These are phyloP conservation scores for Dryocosmus kuriphilus DNA, from an alignment of 2,888 invertebrate genomes.

Conservation along the genomic window DNA sequence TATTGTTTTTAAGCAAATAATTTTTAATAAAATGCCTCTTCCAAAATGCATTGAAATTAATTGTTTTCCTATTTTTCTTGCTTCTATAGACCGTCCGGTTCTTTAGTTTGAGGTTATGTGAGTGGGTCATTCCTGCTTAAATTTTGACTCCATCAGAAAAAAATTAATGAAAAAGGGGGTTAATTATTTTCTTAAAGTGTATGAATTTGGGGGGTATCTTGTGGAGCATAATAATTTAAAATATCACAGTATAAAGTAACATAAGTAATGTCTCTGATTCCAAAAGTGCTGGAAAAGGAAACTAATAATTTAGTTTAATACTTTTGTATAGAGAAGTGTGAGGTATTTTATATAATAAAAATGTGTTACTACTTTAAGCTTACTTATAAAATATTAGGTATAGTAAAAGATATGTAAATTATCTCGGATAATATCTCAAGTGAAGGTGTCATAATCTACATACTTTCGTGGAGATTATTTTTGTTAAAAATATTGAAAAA, in stretches of 20 bases:
- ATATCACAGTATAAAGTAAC: slow-evolving; percentile 13
- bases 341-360: slow-evolving; percentile 34
- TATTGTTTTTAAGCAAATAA: no score
- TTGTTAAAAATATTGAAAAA: slow-evolving; percentile 32
- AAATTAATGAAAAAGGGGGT: no score
- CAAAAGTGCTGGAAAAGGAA: slow-evolving; percentile 12
- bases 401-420: neutral
- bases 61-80: no score
- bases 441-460: neutral
- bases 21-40: no score
- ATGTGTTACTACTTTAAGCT: slow-evolving; percentile 9
- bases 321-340: slow-evolving; percentile 39
- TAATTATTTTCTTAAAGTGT: no score
- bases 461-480: slow-evolving; percentile 33
- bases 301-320: slow-evolving; percentile 34
- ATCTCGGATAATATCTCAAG: slow-evolving; percentile 12
- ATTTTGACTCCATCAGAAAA: no score
- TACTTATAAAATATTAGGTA: neutral
- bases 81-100: no score
- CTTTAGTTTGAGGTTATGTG: no score
- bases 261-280: neutral
- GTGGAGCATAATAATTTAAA: slow-evolving; percentile 1
- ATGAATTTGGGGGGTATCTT: no score
- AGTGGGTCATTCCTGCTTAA: no score
- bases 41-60: no score